Percentiles rank a stretch among this genome's conserved stretches.
These are phyloP conservation scores for Thalassaphorura encarpata DNA, from an alignment of 1,140 invertebrate genomes.

Conservation along the genomic window DNA sequence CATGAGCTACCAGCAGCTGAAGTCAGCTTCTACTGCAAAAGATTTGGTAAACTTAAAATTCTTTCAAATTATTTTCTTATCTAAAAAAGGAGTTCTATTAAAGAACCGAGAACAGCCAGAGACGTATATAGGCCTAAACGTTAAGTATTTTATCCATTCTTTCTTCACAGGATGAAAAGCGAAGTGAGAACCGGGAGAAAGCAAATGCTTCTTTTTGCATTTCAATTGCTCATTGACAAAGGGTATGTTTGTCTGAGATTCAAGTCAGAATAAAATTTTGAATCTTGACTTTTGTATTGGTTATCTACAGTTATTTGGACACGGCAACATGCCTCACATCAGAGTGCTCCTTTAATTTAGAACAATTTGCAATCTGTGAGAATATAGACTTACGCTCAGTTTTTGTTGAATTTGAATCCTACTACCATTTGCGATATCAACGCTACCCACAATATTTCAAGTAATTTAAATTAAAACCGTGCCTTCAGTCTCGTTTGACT, in stretches of 20 bases:
- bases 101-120: too few relatives aligned
- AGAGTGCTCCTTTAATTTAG: constrained; percentile 56
- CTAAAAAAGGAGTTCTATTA: too few relatives aligned
- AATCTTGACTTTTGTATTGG: neutral
- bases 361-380: constrained; percentile 69
- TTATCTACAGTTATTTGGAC: constrained; percentile 43
- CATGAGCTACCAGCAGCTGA: too few relatives aligned
- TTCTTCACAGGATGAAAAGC: constrained; percentile 24
- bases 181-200: constrained; percentile 23
- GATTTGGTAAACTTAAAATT: too few relatives aligned
- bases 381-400: constrained; percentile 82
- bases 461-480: constrained; percentile 38
- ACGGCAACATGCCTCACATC: constrained; percentile 48
- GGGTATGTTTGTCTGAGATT: constrained; percentile 15
- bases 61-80: too few relatives aligned
- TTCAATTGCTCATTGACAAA: constrained; percentile 27
- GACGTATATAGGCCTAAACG: too few relatives aligned
- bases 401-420: constrained; percentile 76
- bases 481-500: too few relatives aligned
- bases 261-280: neutral
- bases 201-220: constrained; percentile 22
- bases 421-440: constrained; percentile 72
- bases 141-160: too few relatives aligned
- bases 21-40: too few relatives aligned
- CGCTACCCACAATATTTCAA: constrained; percentile 70